Evolutionary conservation across 2,888 invertebrate genomes (phyloP), one percentile per base, ranked within the genome.

Genomic region (Dryadula phaetusa): DNA sequence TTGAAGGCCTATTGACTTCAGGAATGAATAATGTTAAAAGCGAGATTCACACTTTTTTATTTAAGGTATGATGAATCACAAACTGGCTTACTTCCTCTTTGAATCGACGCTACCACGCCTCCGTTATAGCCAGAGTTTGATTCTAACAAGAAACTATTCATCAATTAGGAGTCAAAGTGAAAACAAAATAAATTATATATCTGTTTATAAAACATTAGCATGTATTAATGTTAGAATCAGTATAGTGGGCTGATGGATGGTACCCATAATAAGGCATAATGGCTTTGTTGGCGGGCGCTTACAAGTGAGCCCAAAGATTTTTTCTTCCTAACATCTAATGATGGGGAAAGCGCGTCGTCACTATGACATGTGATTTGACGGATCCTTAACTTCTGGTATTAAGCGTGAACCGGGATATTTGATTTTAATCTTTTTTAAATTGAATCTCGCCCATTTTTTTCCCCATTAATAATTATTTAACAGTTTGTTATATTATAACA

Each of bases 171-270:
- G 70, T 82, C 83, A 80, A 90, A 89, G 88, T 88, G 87, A 88
- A 92, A 90, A 92, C 91, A 91, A 88, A 88, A 91, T 90, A 89
- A 91, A 92, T 92, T 92, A 92, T 88, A 87, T 89, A 90, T 87
- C 90, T 92, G 90, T 92, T 92, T 91, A 91, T 91, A 87, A 91
- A 88, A 85, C 92, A 90, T 92, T 91, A 91, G 86, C 85, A 90
- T 90, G 87, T 88, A 87, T 90, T 92, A 90, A 92, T 89, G 88
- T 86, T 83, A 81, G 88, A 28, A 89, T 92, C 91, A 88, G 92
- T 91, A 90, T 88, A 87, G 83, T 82, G 83, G 81, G 78, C 89
- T 92, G 92, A 92, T 92, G 88, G 88, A 92, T 92, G 88, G 83
- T 85, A 83, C 83, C 83, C 87, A 87, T 92, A 92, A 91, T 92